Percentiles rank a stretch among this genome's conserved stretches.
Conservation (phyloP, 2,113 vertebrate species). For the Taxidea taxus region DNA sequence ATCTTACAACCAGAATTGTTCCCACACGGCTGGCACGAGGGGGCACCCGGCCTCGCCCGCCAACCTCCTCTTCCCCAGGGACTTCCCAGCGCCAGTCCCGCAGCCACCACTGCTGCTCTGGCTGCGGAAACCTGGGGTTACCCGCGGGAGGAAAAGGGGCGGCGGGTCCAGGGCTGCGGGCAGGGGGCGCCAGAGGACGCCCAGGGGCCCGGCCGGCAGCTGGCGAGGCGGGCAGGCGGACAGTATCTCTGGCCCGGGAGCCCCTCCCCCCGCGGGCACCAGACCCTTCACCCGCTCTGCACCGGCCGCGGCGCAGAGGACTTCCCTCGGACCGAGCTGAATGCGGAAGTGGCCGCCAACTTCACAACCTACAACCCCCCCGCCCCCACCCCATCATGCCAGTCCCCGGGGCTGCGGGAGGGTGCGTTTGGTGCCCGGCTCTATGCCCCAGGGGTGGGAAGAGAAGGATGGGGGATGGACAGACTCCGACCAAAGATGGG, state of each 20-base stretch:
- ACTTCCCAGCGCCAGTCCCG: conserved; percentile 52
- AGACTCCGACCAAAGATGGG: conserved; percentile 53
- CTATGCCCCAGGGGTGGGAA: conserved; percentile 26
- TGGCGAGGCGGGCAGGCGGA: conserved; percentile 57
- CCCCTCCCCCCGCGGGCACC: conserved; percentile 61
- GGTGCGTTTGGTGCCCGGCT: conserved; percentile 39
- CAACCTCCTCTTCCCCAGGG: conserved; percentile 54
- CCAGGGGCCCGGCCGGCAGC: conserved; percentile 67
- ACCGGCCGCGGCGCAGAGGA: conserved; percentile 38
- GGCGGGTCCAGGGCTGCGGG: conserved; percentile 59
- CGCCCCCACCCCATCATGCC: background rate
- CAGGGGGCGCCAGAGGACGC: conserved; percentile 77
- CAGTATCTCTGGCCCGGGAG: conserved; percentile 51
- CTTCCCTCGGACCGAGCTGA: conserved; percentile 47
- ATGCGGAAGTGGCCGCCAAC: conserved; percentile 66
- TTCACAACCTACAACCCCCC: conserved; percentile 42
- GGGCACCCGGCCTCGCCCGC: conserved; percentile 35
- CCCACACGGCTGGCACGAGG: background rate
- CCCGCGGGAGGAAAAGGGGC: conserved; percentile 40
- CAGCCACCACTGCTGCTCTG: conserved; percentile 16
- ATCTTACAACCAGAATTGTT: background rate
- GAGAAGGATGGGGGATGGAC: conserved; percentile 15
- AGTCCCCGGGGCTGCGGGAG: conserved; percentile 56
- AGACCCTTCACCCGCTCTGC: conserved; percentile 50
- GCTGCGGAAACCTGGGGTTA: conserved; percentile 67